phyloP scores from a whole-genome alignment of 2,888 invertebrate species.

The Sturmia bella region DNA sequence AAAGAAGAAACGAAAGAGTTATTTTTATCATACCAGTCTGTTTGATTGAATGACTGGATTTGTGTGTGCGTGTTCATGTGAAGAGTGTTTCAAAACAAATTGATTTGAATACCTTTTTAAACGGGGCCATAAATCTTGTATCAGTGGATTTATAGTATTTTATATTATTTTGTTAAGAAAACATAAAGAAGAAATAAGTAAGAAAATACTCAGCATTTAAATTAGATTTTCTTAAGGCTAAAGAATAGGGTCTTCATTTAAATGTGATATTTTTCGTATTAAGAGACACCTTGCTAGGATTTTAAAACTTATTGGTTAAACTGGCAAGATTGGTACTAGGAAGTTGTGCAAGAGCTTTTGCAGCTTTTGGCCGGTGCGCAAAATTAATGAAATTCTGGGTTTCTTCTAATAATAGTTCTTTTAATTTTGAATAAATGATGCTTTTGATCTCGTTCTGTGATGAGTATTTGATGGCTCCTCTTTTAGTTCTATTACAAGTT shows the following conservation, averaged over 20 bases:
- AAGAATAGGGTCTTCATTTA: not conserved
- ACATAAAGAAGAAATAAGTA: slow-evolving; percentile 7
- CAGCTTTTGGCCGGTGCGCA: no score
- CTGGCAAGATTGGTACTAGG: no score
- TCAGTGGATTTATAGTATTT: slow-evolving; percentile 38
- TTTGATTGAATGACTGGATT: slow-evolving; percentile 22
- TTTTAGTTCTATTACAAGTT: no score
- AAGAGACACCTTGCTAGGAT: no score
- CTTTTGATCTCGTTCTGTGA: no score
- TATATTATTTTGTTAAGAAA: slow-evolving; percentile 31
- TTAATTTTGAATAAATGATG: no score
- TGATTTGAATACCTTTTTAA: slow-evolving; percentile 66
- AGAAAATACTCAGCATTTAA: slow-evolving; percentile 32
- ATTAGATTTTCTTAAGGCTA: slow-evolving; percentile 38
- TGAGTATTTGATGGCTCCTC: no score
- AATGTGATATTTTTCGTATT: no score
- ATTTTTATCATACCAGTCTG: slow-evolving; percentile 54
- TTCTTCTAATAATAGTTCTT: no score
- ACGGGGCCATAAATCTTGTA: slow-evolving; percentile 67
- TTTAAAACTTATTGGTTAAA: no score
- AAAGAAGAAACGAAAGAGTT: slow-evolving; percentile 59
- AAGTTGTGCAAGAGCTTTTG: no score
- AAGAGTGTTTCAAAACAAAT: slow-evolving; percentile 58
- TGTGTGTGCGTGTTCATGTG: not conserved
- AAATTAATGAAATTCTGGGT: no score